Base-by-base conservation (phyloP, 2,797 vertebrate genomes). In the Gorsachius magnificus region DNA sequence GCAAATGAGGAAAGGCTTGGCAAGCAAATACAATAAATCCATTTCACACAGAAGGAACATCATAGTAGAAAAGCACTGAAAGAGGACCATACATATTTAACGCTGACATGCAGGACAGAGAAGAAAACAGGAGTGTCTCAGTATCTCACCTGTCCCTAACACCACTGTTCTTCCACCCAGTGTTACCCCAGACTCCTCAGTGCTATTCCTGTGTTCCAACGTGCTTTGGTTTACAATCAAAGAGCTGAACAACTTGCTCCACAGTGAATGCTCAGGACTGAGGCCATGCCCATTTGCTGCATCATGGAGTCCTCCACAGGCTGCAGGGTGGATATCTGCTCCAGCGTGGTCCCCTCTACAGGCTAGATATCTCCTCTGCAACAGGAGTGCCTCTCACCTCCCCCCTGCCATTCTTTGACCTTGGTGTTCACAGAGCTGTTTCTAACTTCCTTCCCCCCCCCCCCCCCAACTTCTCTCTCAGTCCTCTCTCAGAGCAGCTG, bases 101-200 rank as follows among this genome's bases (percentile, higher is more conserved):
- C 13, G 68, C 53, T 56, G 36, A 41, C 19, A n/a, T 6, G 6
- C 13, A 74, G 13, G 72, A 57, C 0, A 2, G 26, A 50, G 13
- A 66, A 80, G 20, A 68, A 89, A 80, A 78, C 1, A 68, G 15
- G 13, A 85, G 17, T 1, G 0, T 26, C n/a, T 80, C 38, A 57
- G 53, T 41, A 89, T 41, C 38, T 71, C 43, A 31, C 38, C 14
- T 61, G 53, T 10, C 26, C 24, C 28, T 66, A 80, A 64, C 5
- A 83, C 9, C 13, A 38, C 7, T 84, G 78, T 18, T 56, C 50
- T 41, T 80, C 43, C 21, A 58, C 16, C 36, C 16, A 60, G 11
- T 0, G 0, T 25, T 64, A 56, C 22, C 11, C 7, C 16, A 81
- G 31, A 54, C 0, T 8, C 8, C 36, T 38, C 36, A 85, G 6